A percentile compares a stretch with the other conserved stretches of the same genome.
Evolutionary conservation across 2,888 invertebrate species (phyloP).

Genomic region (Ormyrus pomaceus): DNA sequence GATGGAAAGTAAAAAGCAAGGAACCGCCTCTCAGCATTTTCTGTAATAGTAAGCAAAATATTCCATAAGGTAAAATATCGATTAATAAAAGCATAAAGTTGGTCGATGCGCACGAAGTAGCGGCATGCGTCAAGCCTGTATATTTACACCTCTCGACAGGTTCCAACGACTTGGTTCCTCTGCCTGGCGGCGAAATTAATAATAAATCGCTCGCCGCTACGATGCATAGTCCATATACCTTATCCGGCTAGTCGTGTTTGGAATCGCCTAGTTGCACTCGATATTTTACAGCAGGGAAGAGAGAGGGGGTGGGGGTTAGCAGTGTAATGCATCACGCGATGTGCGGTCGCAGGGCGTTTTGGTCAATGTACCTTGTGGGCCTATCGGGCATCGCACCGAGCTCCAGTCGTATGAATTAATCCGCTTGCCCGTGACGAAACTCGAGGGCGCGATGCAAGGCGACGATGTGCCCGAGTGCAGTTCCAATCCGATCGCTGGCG

Average conservation of each 20-base stretch:
- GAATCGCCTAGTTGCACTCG: constrained; percentile 61
- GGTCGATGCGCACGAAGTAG: too few relatives aligned
- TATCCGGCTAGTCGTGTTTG: constrained; percentile 58
- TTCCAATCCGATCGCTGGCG: neutral
- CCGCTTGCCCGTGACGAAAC: constrained; percentile 21
- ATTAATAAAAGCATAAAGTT: too few relatives aligned
- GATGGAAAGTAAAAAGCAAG: too few relatives aligned
- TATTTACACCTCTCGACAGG: too few relatives aligned
- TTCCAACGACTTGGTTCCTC: too few relatives aligned
- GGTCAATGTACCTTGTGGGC: constrained; percentile 60
- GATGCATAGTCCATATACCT: neutral
- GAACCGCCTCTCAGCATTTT: too few relatives aligned
- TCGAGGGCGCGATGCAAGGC: neutral
- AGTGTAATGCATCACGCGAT: constrained; percentile 64
- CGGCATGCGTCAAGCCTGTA: too few relatives aligned
- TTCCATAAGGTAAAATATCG: too few relatives aligned
- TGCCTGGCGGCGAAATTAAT: too few relatives aligned
- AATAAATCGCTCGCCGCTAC: too few relatives aligned
- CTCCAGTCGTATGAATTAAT: constrained; percentile 44
- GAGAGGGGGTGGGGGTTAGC: neutral
- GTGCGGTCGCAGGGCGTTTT: constrained; percentile 62
- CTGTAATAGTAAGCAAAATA: too few relatives aligned
- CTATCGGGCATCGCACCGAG: constrained; percentile 37
- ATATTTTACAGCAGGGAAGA: constrained; percentile 62
- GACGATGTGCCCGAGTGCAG: neutral